Conservation (phyloP, 2,113 vertebrate species). For the Holacanthus passer region DNA sequence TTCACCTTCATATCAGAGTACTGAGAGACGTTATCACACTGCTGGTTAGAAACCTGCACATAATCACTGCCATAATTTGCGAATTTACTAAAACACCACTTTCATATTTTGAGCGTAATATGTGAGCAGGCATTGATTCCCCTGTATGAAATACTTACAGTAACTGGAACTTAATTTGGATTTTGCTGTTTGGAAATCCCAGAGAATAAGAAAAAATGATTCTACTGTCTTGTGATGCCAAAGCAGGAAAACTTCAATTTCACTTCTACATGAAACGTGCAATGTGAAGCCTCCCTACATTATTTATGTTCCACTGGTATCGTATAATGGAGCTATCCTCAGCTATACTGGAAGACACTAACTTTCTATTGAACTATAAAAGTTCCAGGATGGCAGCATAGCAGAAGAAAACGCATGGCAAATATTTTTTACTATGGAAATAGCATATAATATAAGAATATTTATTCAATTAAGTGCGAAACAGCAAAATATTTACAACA, state of each 20-base stretch:
- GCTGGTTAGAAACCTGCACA: neutral
- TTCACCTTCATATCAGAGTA: neutral
- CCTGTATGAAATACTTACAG: neutral
- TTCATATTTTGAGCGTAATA: neutral
- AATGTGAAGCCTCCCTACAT: neutral
- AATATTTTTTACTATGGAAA: slow-evolving; percentile 64
- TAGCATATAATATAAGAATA: slow-evolving; percentile 88
- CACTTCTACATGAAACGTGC: neutral
- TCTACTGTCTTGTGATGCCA: neutral
- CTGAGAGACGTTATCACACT: neutral
- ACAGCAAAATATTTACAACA: slow-evolving; percentile 86
- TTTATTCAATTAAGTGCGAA: slow-evolving; percentile 89
- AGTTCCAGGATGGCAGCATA: neutral
- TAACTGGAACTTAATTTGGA: neutral
- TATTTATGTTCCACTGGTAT: neutral
- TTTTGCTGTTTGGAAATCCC: neutral
- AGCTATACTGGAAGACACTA: neutral
- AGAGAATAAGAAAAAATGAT: neutral
- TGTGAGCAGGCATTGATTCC: neutral
- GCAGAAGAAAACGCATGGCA: slow-evolving; percentile 49
- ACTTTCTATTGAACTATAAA: neutral
- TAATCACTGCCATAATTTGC: neutral
- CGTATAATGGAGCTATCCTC: neutral
- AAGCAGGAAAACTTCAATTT: neutral
- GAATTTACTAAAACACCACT: neutral